Percentiles rank a stretch among this genome's conserved stretches.
These are phyloP conservation scores for Lophura nycthemera DNA, from an alignment of 2,113 vertebrate genomes.

Conservation along the genomic window DNA sequence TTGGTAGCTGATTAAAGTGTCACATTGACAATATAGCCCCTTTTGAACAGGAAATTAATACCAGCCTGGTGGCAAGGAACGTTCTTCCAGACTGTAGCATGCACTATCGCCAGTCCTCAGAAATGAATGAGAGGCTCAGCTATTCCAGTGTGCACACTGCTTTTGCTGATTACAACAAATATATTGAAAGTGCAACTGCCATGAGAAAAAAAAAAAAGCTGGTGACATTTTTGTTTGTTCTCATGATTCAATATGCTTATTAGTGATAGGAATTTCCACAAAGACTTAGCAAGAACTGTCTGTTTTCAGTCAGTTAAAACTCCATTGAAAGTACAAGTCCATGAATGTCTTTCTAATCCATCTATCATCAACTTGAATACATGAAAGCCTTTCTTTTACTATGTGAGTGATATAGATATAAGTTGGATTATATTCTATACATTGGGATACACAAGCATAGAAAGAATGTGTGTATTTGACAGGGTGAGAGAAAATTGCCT, in stretches of 20 bases:
- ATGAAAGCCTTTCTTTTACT: slow-evolving; percentile 55
- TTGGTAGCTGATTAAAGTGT: slow-evolving; percentile 81
- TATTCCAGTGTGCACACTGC: background rate
- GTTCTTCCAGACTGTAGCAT: slow-evolving; percentile 50
- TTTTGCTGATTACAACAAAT: slow-evolving; percentile 55
- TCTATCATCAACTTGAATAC: slow-evolving; percentile 38
- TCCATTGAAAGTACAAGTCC: slow-evolving; percentile 28
- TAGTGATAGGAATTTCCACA: slow-evolving; percentile 60
- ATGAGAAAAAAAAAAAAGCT: background rate
- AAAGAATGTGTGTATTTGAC: background rate
- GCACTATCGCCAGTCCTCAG: slow-evolving; percentile 52
- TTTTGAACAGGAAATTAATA: slow-evolving; percentile 84
- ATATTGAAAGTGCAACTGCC: slow-evolving; percentile 41
- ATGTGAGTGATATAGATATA: slow-evolving; percentile 27
- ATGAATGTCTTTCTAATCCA: slow-evolving; percentile 59
- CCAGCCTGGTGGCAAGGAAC: slow-evolving; percentile 71
- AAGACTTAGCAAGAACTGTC: slow-evolving; percentile 50
- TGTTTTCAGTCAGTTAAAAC: slow-evolving; percentile 46
- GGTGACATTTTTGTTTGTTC: slow-evolving; percentile 45
- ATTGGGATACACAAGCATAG: background rate
- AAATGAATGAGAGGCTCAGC: slow-evolving; percentile 32
- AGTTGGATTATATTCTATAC: slow-evolving; percentile 45
- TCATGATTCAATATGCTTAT: slow-evolving; percentile 40
- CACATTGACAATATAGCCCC: slow-evolving; percentile 77
- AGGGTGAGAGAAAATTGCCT: slow-evolving; percentile 16